Evolutionary conservation across 1,140 invertebrate species (phyloP).

Genomic region (Phocides pigmalion): DNA sequence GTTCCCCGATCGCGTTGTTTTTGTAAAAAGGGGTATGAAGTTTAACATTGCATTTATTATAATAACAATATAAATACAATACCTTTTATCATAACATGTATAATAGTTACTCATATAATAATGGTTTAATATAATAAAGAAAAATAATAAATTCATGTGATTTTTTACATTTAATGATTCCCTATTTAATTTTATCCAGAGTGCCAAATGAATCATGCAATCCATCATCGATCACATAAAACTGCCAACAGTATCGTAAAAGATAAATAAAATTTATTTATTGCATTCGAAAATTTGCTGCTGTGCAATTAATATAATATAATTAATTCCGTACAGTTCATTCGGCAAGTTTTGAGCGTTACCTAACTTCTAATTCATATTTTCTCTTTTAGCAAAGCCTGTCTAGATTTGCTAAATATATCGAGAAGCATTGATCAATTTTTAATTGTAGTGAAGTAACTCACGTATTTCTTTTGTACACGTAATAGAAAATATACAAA

Average conservation of each 20-base stretch:
- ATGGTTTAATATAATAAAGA: no score
- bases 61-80: no score
- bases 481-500: no score
- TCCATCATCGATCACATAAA: slow-evolving; percentile 3
- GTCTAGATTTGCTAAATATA: neutral
- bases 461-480: no score
- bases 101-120: no score
- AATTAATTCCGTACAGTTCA: neutral
- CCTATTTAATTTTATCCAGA: neutral
- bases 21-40: no score
- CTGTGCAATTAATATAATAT: slow-evolving; percentile 1
- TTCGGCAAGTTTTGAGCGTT: neutral
- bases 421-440: neutral
- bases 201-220: slow-evolving; percentile 5
- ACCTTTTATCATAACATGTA: no score
- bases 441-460: no score
- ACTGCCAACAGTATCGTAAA: slow-evolving; percentile 7
- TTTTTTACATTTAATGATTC: no score
- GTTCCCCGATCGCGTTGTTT: neutral
- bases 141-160: no score
- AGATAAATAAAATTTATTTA: slow-evolving; percentile 11
- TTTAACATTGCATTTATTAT: no score
- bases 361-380: neutral
- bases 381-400: neutral
- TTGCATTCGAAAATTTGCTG: neutral